Conservation (phyloP, 2,888 invertebrate species). For the Carpatolechia fugitivella region DNA sequence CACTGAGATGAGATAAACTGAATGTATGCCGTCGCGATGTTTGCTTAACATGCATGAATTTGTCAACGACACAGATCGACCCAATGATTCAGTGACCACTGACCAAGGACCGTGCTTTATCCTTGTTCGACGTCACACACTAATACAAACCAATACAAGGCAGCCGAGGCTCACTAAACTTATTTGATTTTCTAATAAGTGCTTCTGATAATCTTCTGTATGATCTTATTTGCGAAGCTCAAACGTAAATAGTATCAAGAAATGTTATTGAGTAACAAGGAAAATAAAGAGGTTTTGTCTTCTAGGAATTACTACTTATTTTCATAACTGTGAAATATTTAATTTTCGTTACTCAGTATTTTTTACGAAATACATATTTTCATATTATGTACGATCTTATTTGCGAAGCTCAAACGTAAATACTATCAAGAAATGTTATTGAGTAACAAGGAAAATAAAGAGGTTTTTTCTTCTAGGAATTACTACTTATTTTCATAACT, state of each 20-base stretch:
- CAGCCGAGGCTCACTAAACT: slow-evolving; percentile 38
- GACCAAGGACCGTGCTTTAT: slow-evolving; percentile 66
- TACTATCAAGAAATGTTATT: background rate
- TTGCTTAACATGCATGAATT: slow-evolving; percentile 64
- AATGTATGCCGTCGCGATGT: slow-evolving; percentile 34
- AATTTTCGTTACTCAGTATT: too few species aligned
- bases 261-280: background rate
- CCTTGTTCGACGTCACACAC: slow-evolving; percentile 65
- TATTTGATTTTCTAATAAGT: slow-evolving; percentile 17
- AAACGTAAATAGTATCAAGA: background rate
- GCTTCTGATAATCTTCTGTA: slow-evolving; percentile 8
- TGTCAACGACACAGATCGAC: slow-evolving; percentile 71
- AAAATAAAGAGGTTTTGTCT: background rate
- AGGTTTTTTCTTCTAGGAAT: background rate
- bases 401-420: background rate
- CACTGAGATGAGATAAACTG: background rate
- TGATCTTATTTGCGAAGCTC: background rate
- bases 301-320: background rate
- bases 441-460: background rate
- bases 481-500: too few species aligned
- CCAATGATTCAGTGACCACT: slow-evolving; percentile 74
- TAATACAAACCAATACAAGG: too few species aligned
- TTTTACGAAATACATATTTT: too few species aligned
- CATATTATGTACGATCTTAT: too few species aligned
- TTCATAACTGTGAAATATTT: too few species aligned